Base-by-base conservation (phyloP, 1,140 invertebrate species). In the Delia radicum region DNA sequence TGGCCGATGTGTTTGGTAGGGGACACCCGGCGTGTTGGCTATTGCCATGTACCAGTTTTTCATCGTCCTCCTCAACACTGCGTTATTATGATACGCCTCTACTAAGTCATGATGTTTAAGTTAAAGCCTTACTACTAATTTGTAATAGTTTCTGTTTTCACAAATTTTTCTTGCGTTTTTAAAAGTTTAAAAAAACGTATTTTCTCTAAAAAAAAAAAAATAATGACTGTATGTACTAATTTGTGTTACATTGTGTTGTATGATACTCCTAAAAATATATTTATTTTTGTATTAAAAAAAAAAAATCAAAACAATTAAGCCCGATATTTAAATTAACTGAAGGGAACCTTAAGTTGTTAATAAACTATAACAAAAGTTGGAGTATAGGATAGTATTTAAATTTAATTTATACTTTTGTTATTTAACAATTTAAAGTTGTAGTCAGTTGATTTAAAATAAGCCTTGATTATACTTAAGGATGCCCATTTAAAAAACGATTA, bases 1-100 rank as follows among this genome's bases (percentile, higher is more conserved):
- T 95, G 13, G 89, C 91, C 61, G 94, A 95, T 88, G 94, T 95
- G 18, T 96, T 94, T 88, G 94, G 94, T 28, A 89, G 90, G 81
- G 92, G 92, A 77, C 91, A 92, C 86, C 91, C 91, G 13, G 77
- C 75, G 0, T 82, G 91, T 6, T 93, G 92, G 92, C 81, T 92
- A 33, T 83, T 92, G 75, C 91, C 92, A 76, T 92, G 91, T 83
- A 86, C 89, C 1, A 88, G 87, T 61, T 80, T 87, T 48, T 88
- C 89, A 81, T 88, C 88, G 74, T 87, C 87, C 24, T 78, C 80
- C 46, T 37, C 65, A 12, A 55, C 48, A 21, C 12, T 69, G 31
- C 88, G 89, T 78, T 81, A 85, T 67, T 86, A 89, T 74, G 90
- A 91, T 77, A 85, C 87, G 73, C 89, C 89, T 79, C 82, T 91